Base-by-base conservation (phyloP, 2,113 vertebrate genomes). In the Sterna hirundo region DNA sequence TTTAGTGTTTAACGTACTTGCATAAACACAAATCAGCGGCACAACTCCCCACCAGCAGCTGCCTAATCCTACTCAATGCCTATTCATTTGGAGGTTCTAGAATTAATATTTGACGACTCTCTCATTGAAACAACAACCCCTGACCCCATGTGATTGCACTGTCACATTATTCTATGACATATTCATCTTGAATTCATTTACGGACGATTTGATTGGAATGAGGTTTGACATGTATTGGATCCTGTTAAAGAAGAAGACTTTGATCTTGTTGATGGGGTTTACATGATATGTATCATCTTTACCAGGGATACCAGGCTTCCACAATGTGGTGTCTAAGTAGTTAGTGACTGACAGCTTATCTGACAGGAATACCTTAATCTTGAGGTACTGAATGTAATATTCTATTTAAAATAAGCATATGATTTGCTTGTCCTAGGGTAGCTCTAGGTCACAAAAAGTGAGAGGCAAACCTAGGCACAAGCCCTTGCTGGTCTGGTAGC, bases 141-240 rank as follows among this genome's bases (percentile, higher is more conserved):
- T 98, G 98, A 98, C 98, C 98, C 97, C 98, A 95, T 97, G 96
- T 97, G 98, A 97, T 98, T 97, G 97, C 98, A 98, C 97, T 98
- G 98, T 98, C 98, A 98, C 98, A 98, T 98, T 98, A 98, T 98
- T 98, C 98, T 98, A 98, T 98, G 98, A 98, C 98, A 98, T 98
- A 98, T 98, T 98, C 98, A 98, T 98, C 97, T 97, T 98, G 98
- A 98, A 98, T 98, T 98, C 98, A 98, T 98, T 98, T 98, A 98
- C 97, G 90, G 98, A 97, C 86, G 84, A 98, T 98, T 98, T 98
- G 97, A 99, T 98, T 98, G 98, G 98, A 98, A 98, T 98, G 98
- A 98, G 98, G 96, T 98, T 98, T 98, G 97, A 98, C 98, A 98
- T 95, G 97, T 98, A 98, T 98, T 98, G 98, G 97, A 97, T 98